phyloP scores from a whole-genome alignment of 2,113 vertebrate species.

The Neodontobutis hainanensis region DNA sequence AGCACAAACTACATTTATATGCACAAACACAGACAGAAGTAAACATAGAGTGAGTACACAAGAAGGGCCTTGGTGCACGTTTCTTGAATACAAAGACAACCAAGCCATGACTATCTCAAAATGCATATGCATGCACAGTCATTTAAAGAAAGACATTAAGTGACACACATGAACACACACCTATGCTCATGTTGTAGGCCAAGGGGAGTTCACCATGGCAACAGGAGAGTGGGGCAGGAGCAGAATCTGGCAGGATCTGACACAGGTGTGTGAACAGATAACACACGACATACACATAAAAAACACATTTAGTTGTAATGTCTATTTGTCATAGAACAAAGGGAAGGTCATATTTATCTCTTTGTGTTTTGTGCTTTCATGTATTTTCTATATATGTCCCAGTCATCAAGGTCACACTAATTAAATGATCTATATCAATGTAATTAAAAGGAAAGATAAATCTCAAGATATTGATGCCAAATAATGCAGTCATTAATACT shows the following conservation, averaged over 20 bases:
- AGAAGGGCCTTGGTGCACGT: not conserved
- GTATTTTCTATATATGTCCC: not conserved
- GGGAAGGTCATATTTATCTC: not conserved
- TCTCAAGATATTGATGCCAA: too few relatives aligned
- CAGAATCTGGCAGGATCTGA: conserved; percentile 30
- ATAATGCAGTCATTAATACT: not conserved
- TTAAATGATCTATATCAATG: too few relatives aligned
- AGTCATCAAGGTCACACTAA: too few relatives aligned
- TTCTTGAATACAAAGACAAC: not conserved
- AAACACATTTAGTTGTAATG: conserved; percentile 12
- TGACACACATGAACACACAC: conserved; percentile 43
- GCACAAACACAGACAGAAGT: not conserved
- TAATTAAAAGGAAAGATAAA: too few relatives aligned
- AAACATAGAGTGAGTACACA: not conserved
- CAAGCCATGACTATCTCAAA: conserved; percentile 2
- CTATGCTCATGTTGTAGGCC: conserved; percentile 51
- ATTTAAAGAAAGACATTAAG: conserved; percentile 20
- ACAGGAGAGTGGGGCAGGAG: conserved; percentile 64
- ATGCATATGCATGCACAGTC: not conserved
- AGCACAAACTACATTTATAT: not conserved
- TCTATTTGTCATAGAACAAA: not conserved
- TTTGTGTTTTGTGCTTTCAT: not conserved
- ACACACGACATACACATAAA: conserved; percentile 18
- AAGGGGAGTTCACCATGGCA: conserved; percentile 74
- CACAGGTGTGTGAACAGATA: conserved; percentile 68